Percentiles rank a stretch among this genome's conserved stretches.
Conservation (phyloP, 1,140 invertebrate species). For the Zophobas morio region DNA sequence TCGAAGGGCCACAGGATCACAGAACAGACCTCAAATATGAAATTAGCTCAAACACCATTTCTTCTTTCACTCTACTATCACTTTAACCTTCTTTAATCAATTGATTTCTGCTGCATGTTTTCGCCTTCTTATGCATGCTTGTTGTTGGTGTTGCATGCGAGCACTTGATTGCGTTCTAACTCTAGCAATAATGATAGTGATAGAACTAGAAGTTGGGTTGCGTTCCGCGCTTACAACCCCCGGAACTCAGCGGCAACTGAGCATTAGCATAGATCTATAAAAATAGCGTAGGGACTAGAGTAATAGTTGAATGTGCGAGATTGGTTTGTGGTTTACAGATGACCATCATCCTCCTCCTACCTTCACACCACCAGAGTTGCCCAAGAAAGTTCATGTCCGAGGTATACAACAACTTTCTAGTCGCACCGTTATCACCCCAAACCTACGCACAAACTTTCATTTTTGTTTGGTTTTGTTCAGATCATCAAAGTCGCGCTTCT, state of each 20-base stretch:
- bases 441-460: slow-evolving; percentile 30
- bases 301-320: slow-evolving; percentile 62
- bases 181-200: not conserved
- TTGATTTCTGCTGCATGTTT: slow-evolving; percentile 25
- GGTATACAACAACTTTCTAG: slow-evolving; percentile 73
- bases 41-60: slow-evolving; percentile 36
- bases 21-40: slow-evolving; percentile 29
- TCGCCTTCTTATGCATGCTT: slow-evolving; percentile 24
- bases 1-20: slow-evolving; percentile 43
- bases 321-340: slow-evolving; percentile 88
- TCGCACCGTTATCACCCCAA: slow-evolving; percentile 9
- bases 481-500: slow-evolving; percentile 52
- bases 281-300: slow-evolving; percentile 44
- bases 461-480: slow-evolving; percentile 38
- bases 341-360: slow-evolving; percentile 94
- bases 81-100: slow-evolving; percentile 11
- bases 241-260: not conserved
- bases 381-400: slow-evolving; percentile 96
- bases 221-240: not conserved
- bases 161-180: slow-evolving; percentile 10
- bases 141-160: slow-evolving; percentile 27
- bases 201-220: not conserved
- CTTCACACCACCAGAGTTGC: slow-evolving; percentile 96
- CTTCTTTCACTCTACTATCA: slow-evolving; percentile 33
- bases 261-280: slow-evolving; percentile 14